phyloP scores from a whole-genome alignment of 2,888 invertebrate genomes.

The Cephus spinipes region DNA sequence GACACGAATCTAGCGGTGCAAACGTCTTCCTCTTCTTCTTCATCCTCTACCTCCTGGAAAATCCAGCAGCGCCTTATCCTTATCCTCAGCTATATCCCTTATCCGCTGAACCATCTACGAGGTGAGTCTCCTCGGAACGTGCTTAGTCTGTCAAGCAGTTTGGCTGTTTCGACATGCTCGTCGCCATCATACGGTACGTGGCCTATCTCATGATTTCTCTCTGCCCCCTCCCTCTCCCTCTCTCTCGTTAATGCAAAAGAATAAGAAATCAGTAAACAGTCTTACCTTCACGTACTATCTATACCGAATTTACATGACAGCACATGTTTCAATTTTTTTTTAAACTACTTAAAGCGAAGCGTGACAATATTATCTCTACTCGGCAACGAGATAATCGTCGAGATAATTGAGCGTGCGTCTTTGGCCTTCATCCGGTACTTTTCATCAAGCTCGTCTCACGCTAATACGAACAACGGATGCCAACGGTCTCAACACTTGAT shows the following conservation, averaged over 20 bases:
- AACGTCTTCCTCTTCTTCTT: background rate
- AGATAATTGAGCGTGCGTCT: conserved; percentile 25
- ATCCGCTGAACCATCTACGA: conserved; percentile 5
- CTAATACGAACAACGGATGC: no score
- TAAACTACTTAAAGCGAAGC: background rate
- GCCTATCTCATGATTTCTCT: conserved; percentile 21
- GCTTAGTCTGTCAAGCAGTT: background rate
- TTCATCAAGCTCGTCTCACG: no score
- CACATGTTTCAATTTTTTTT: no score
- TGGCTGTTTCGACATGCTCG: background rate
- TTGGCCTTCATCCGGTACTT: no score
- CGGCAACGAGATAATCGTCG: conserved; percentile 28
- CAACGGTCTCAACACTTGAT: no score
- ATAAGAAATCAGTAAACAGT: no score
- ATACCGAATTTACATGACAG: no score
- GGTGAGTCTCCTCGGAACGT: background rate
- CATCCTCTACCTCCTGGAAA: background rate
- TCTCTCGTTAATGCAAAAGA: no score
- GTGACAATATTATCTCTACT: conserved; percentile 30
- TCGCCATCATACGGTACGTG: conserved; percentile 23
- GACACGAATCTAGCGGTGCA: background rate
- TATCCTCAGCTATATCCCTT: background rate
- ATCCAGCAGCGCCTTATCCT: background rate
- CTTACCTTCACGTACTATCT: no score
- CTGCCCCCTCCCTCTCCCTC: background rate